Evolutionary conservation across 2,113 vertebrate genomes (phyloP).

Genomic region (Zapus hudsonius): DNA sequence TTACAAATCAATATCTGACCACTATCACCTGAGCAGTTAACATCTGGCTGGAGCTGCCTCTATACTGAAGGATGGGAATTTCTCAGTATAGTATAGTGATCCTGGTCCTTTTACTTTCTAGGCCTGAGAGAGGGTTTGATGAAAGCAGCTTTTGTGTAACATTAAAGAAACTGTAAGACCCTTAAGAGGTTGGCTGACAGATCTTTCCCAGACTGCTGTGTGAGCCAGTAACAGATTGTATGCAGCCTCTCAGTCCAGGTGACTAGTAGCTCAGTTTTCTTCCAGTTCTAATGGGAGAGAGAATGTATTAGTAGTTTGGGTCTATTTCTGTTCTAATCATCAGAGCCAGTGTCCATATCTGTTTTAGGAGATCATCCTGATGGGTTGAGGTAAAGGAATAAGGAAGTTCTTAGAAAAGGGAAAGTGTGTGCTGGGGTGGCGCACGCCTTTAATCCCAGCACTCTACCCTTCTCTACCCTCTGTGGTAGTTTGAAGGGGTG

Average conservation of each 20-base stretch:
- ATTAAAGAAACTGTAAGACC: not conserved
- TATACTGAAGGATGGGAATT: not conserved
- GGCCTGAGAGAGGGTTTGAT: not conserved
- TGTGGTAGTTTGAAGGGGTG: not conserved
- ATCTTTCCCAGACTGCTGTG: not conserved
- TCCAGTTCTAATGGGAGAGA: too few relatives aligned
- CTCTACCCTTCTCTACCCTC: too few relatives aligned
- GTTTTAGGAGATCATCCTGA: not conserved
- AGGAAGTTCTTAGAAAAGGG: not conserved
- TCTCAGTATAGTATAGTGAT: not conserved
- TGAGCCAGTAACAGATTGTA: not conserved
- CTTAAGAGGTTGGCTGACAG: not conserved
- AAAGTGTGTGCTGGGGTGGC: not conserved
- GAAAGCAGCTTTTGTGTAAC: not conserved
- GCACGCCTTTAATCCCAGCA: not conserved
- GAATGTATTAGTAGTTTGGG: not conserved
- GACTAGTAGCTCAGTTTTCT: not conserved
- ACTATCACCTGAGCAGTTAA: not conserved
- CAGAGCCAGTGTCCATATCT: not conserved
- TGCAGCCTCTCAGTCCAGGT: not conserved
- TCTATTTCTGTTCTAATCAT: not conserved
- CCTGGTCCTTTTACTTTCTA: not conserved
- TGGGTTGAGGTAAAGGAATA: constrained; percentile 22
- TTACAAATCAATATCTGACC: not conserved
- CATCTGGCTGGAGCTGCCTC: not conserved